A percentile compares a stretch with the other conserved stretches of the same genome.
Conservation (phyloP, 2,797 vertebrate genomes). For the Danionella dracula region DNA sequence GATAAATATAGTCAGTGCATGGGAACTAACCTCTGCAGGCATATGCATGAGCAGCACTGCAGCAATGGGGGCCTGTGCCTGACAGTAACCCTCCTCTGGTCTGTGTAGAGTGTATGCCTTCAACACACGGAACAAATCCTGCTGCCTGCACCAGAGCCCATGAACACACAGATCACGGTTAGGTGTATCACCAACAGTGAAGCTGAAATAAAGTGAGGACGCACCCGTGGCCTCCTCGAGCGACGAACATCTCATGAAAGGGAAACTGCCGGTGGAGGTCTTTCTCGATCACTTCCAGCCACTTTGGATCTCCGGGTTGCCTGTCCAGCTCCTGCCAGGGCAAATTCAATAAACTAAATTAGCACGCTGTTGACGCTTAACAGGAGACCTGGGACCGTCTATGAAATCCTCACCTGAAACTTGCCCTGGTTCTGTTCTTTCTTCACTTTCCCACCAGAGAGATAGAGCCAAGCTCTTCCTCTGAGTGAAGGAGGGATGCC, state of each 20-base stretch:
- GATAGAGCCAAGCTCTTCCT: constrained; percentile 93
- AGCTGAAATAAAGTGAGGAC: constrained; percentile 14
- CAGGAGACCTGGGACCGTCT: too few species aligned
- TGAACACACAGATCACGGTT: too few species aligned
- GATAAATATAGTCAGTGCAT: background rate
- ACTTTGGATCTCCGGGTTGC: constrained; percentile 83
- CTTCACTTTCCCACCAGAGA: constrained; percentile 90
- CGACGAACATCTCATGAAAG: constrained; percentile 97
- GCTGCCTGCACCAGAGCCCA: constrained; percentile 77
- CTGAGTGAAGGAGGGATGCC: constrained; percentile 91
- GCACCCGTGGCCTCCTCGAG: constrained; percentile 91
- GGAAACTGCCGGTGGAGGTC: constrained; percentile 97
- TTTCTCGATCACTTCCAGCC: constrained; percentile 91
- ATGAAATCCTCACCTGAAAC: constrained; percentile 75
- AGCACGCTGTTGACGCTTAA: too few species aligned
- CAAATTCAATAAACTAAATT: background rate
- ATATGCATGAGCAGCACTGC: constrained; percentile 98
- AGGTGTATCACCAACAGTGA: too few species aligned
- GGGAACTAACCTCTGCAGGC: constrained; percentile 85
- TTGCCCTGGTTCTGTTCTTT: constrained; percentile 81
- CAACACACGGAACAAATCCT: constrained; percentile 89
- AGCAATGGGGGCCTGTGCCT: constrained; percentile 94
- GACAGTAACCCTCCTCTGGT: constrained; percentile 96
- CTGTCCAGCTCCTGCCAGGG: constrained; percentile 77
- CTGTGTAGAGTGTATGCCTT: constrained; percentile 92